A percentile compares a stretch with the other conserved stretches of the same genome.
phyloP scores from a whole-genome alignment of 2,888 invertebrate genomes.

The Thera britannica region DNA sequence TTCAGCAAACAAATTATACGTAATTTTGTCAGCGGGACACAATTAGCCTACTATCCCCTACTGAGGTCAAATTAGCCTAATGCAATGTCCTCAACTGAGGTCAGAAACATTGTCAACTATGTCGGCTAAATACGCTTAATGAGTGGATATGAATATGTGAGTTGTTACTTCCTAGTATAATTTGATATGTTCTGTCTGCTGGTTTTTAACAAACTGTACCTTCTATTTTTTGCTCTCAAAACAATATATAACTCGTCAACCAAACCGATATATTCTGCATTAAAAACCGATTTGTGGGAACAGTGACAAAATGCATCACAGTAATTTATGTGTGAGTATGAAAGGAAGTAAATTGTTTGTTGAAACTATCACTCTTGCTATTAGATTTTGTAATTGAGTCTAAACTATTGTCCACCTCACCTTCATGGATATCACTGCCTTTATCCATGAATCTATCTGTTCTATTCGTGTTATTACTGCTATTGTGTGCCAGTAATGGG shows the following conservation, averaged over 20 bases:
- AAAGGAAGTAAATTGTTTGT: neutral
- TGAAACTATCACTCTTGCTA: neutral
- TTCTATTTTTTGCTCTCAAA: too few relatives aligned
- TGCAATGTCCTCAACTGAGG: conserved; percentile 43
- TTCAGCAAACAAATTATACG: conserved; percentile 26
- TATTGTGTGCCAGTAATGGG: conserved; percentile 7
- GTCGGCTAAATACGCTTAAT: conserved; percentile 64
- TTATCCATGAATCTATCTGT: conserved; percentile 11
- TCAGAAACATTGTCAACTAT: conserved; percentile 59
- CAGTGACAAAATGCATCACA: neutral
- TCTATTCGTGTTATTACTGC: conserved; percentile 1
- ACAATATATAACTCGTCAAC: too few relatives aligned
- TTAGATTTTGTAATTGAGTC: neutral
- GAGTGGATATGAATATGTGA: conserved; percentile 54
- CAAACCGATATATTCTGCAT: neutral
- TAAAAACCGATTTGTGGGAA: neutral
- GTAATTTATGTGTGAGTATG: neutral
- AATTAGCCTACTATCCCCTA: conserved; percentile 49
- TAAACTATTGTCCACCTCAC: conserved; percentile 1
- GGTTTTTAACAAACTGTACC: too few relatives aligned
- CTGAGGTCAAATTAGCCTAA: conserved; percentile 28
- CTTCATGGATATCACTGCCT: conserved; percentile 4
- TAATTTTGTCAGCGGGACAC: conserved; percentile 35
- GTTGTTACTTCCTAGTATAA: conserved; percentile 50
- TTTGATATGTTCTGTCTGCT: conserved; percentile 16